Evolutionary conservation across 2,888 invertebrate species (phyloP), one percentile per base, ranked within the genome.

Genomic region (Adineta ricciae): DNA sequence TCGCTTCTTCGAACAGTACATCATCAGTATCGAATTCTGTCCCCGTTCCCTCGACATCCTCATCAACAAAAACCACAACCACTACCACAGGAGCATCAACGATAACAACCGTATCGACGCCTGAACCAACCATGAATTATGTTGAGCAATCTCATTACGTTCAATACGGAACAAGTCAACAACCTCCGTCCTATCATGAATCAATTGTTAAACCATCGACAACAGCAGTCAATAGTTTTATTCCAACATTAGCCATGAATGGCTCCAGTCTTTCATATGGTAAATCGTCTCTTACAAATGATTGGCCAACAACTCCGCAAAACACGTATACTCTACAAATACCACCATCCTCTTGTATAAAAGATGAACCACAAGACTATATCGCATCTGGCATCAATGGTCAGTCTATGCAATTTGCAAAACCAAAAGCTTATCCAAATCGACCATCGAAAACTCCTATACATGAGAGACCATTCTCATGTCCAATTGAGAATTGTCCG

Each of bases 401-500:
- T n/a, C 83, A 85, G 72, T 49, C 56, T 72, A 83, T 83, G 32
- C 46, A 83, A 9, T 83, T 83, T 41, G 24, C 72, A 4, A 85
- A 85, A 83, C 84, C 84, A 8, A 56, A 83, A 83, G 84, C 50
- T 27, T 85, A 82, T 52, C 27, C 84, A 72, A 85, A 85, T 56
- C 36, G 85, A 78, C 85, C 85, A 38, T 83, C 83, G 16, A 86
- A 86, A 72, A 84, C 86, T 19, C 84, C 86, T 16, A 32, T 84
- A 36, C 82, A 86, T 41, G 86, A 86, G 83, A 54, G 86, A 54
- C 86, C 86, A 50, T 84, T 84, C 24, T 46, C 86, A 24, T 98
- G 98, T 91, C 97, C 97, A 2, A 96, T 97, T 52, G 97, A 97
- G 90, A 94, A 95, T 88, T 99, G 98, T 92, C 97, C 98, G 92